A percentile compares a stretch with the other conserved stretches of the same genome.
Conservation (phyloP, 2,113 vertebrate species). For the Callocephalon fimbriatum region DNA sequence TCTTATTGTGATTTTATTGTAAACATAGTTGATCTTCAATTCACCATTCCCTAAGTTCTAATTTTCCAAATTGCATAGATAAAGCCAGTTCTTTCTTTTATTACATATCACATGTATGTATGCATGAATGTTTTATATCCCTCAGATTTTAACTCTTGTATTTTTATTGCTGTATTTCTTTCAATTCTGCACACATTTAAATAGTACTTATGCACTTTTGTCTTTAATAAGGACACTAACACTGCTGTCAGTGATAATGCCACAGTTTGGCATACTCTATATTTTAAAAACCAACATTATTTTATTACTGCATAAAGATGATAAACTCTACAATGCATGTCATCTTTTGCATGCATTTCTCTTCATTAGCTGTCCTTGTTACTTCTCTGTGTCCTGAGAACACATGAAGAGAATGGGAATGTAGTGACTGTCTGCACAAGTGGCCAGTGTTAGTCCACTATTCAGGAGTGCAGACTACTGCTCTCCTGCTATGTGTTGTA, state of each 20-base stretch:
- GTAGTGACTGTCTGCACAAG: neutral
- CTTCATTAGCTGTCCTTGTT: neutral
- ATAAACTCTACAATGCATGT: neutral
- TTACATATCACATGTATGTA: neutral
- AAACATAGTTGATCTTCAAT: neutral
- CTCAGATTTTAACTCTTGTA: neutral
- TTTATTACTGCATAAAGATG: neutral
- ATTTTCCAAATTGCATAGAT: neutral
- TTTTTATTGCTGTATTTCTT: neutral
- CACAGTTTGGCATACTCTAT: neutral
- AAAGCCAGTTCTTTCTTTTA: neutral
- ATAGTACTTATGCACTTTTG: neutral
- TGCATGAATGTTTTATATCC: neutral
- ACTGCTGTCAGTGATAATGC: neutral
- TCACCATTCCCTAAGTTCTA: neutral
- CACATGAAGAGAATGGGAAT: neutral
- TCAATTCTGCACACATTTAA: neutral
- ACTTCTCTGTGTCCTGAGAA: neutral
- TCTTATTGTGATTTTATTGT: neutral
- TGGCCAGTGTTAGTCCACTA: neutral
- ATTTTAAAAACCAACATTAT: neutral
- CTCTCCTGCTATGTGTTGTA: neutral
- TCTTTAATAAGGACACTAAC: neutral
- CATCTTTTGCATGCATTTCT: neutral
- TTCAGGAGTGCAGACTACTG: neutral